Conservation (phyloP, 1,140 invertebrate genomes). For the Calephelis nemesis region DNA sequence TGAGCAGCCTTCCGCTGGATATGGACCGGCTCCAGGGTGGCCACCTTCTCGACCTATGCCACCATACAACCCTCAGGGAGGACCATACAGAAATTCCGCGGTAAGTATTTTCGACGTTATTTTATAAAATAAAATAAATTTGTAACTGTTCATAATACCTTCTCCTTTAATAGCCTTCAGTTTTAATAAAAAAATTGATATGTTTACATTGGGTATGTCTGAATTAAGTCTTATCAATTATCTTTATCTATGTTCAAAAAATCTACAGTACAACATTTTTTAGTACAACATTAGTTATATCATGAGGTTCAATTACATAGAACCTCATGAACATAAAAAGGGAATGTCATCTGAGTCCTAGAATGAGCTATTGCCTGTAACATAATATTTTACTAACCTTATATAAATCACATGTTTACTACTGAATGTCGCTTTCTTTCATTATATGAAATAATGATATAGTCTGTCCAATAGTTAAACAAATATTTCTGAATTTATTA, state of each 20-base stretch:
- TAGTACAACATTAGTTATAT: too few relatives aligned
- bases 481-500: too few relatives aligned
- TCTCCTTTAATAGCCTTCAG: background rate
- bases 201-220: background rate
- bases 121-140: background rate
- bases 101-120: slow-evolving; percentile 48
- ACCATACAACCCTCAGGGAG: slow-evolving; percentile 75
- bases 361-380: too few relatives aligned
- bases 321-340: too few relatives aligned
- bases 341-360: too few relatives aligned
- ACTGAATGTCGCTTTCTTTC: too few relatives aligned
- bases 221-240: slow-evolving; percentile 1
- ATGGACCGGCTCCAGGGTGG: slow-evolving; percentile 67
- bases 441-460: too few relatives aligned
- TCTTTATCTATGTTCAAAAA: background rate
- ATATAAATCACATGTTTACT: too few relatives aligned
- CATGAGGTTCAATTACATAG: too few relatives aligned
- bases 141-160: background rate
- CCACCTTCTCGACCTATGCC: slow-evolving; percentile 72
- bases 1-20: slow-evolving; percentile 67
- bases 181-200: background rate
- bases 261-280: background rate
- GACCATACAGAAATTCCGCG: slow-evolving; percentile 75
- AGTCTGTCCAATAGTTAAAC: too few relatives aligned
- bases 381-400: too few relatives aligned